A percentile compares a stretch with the other conserved stretches of the same genome.
Conservation (phyloP, 2,888 invertebrate genomes). For the Choristoneura rosaceana region DNA sequence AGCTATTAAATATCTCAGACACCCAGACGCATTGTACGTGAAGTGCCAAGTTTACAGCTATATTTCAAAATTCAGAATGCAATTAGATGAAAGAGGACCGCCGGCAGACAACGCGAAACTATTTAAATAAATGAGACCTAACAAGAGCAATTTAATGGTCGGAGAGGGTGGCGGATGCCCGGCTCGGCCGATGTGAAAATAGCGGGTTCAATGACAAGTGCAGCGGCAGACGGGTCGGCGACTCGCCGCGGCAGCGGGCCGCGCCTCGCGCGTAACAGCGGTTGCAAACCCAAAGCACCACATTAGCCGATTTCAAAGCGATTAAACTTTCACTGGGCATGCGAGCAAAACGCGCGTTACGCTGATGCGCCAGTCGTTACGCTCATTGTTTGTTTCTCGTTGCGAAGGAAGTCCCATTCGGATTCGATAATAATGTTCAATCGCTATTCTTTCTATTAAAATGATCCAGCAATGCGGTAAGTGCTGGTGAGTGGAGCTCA, state of each 20-base stretch:
- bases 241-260: slow-evolving; percentile 16
- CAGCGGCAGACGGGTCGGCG: slow-evolving; percentile 35
- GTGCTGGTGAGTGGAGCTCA: neutral
- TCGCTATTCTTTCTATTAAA: neutral
- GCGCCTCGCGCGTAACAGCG: slow-evolving; percentile 13
- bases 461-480: neutral
- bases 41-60: slow-evolving; percentile 2
- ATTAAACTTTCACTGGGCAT: slow-evolving; percentile 35
- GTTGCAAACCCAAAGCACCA: slow-evolving; percentile 12
- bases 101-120: slow-evolving; percentile 2
- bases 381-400: slow-evolving; percentile 29
- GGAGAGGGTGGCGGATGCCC: slow-evolving; percentile 6
- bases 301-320: slow-evolving; percentile 36
- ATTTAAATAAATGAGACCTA: slow-evolving; percentile 24
- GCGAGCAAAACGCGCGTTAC: slow-evolving; percentile 3
- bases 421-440: slow-evolving; percentile 10
- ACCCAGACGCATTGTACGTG: neutral
- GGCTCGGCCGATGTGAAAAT: slow-evolving; percentile 15
- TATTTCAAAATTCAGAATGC: slow-evolving; percentile 20
- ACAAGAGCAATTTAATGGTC: slow-evolving; percentile 13
- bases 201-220: slow-evolving; percentile 28
- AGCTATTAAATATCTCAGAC: slow-evolving; percentile 19
- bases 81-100: slow-evolving; percentile 18
- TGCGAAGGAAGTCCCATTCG: slow-evolving; percentile 17
- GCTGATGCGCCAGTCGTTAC: slow-evolving; percentile 27